A percentile compares a stretch with the other conserved stretches of the same genome.
Evolutionary conservation across 1,140 invertebrate species (phyloP).

Genomic region (Meloidogyne hapla): DNA sequence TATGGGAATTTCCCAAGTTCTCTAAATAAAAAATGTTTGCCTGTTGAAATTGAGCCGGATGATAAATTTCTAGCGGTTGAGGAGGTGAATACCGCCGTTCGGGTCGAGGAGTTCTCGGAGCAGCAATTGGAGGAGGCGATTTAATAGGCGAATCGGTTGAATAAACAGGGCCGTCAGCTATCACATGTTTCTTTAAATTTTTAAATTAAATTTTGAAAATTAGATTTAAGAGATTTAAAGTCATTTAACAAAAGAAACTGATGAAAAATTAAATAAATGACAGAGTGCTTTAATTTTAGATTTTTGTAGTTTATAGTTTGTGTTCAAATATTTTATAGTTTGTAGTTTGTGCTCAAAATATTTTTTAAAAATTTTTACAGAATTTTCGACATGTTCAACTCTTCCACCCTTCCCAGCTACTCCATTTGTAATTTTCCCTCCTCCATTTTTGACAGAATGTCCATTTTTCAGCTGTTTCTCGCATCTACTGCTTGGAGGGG

Average conservation of each 20-base stretch:
- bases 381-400: neutral
- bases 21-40: neutral
- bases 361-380: constrained; percentile 6
- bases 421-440: neutral
- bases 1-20: too few relatives aligned
- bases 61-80: neutral
- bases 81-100: neutral
- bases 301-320: neutral
- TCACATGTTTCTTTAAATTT: neutral
- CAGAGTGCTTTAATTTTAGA: neutral
- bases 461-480: neutral
- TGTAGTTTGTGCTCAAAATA: neutral
- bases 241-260: neutral
- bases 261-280: neutral
- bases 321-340: neutral
- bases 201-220: neutral
- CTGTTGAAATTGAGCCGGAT: neutral
- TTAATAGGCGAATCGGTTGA: neutral
- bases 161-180: neutral
- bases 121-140: neutral
- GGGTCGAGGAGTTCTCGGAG: neutral
- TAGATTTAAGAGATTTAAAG: neutral
- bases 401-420: neutral
- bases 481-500: neutral
- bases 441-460: neutral